Base-by-base conservation (phyloP, 2,797 vertebrate genomes). In the Alca torda region DNA sequence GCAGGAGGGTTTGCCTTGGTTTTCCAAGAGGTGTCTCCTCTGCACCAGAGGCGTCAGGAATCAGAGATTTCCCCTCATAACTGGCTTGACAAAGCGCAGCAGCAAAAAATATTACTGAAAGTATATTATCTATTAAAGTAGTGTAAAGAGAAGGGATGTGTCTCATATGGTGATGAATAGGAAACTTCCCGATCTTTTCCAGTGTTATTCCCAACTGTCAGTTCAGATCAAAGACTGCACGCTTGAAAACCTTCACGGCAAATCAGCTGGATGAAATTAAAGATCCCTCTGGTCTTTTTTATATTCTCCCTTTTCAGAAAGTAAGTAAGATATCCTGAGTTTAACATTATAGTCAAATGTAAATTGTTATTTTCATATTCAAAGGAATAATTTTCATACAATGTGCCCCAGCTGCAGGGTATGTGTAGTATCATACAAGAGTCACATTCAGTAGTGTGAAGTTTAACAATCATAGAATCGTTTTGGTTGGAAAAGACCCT, bases 261-360 rank as follows among this genome's bases (percentile, higher is more conserved):
- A 99, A 99, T 93, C 99, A 99, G 87, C 98, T 99, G 30, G 99
- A 99, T 94, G 99, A 99, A 98, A 99, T 99, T 96, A 99, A 99
- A 97, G 99, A 99, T 91, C 99, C 99, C 0, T 99, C 99, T 4
- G 99, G 99, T 30, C 99, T 99, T 31, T 99, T 99, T 96, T 99
- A 99, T 91, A 99, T 99, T 80, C 99, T 99, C 25, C 99, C 99
- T 24, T 99, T 99, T 97, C 99, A 99, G 95, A 99, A 99, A 98
- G 99, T 99, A 98, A 98, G 83, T 85, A 53, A 72, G 4, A 21
- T 69, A 43, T 5, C 8, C 18, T 15, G 25, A 51, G 10, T 35
- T 72, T 64, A 43, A 48, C 8, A 1, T n/a, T 63, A 41, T 12
- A 63, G 16, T 9, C 8, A 15, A 51, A 45, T 41, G 24, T 50